A percentile compares a stretch with the other conserved stretches of the same genome.
phyloP scores from a whole-genome alignment of 2,888 invertebrate species.

The Lepidonotus clava region DNA sequence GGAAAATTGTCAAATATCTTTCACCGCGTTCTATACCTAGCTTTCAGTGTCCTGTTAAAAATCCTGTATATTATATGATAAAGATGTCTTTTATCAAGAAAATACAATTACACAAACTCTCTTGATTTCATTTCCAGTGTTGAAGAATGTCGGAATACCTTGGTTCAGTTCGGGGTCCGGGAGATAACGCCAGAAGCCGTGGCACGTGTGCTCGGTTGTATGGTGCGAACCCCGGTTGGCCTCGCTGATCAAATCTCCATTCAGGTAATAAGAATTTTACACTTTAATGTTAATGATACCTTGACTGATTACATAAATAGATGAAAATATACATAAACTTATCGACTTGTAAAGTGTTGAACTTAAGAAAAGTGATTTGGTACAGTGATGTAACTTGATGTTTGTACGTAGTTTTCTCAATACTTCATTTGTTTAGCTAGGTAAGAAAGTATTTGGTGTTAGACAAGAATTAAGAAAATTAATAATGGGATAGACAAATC shows the following conservation, averaged over 20 bases:
- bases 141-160: constrained; percentile 85
- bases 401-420: no score
- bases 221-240: constrained; percentile 86
- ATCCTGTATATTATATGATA: not conserved
- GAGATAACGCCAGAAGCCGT: constrained; percentile 90
- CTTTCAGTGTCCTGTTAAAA: not conserved
- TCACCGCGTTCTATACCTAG: not conserved
- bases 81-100: not conserved
- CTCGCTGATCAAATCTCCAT: constrained; percentile 83
- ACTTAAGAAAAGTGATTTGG: no score
- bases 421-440: no score
- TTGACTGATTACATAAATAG: no score
- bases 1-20: not conserved
- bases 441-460: no score
- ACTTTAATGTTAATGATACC: not conserved
- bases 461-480: no score
- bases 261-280: constrained; percentile 64
- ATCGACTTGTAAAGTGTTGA: no score
- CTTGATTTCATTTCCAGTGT: constrained; percentile 65
- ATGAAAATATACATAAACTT: no score
- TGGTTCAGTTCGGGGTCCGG: constrained; percentile 89
- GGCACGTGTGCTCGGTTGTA: constrained; percentile 84
- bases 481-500: no score
- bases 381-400: no score
- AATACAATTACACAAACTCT: not conserved